Evolutionary conservation across 2,888 invertebrate genomes (phyloP).

Genomic region (Galerucella calmariensis): DNA sequence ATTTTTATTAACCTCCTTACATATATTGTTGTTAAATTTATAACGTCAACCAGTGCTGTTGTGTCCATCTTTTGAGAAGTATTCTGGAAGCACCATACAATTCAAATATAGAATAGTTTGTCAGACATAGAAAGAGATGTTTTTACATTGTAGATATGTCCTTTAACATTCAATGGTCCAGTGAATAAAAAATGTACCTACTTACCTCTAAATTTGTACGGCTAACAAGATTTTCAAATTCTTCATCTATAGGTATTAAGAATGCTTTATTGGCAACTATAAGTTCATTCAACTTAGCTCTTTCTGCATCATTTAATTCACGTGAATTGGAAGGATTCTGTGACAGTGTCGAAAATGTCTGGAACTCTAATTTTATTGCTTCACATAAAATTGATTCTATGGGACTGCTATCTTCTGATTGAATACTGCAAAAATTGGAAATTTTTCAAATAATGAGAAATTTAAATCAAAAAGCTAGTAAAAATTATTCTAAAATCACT

Average conservation of each 20-base stretch:
- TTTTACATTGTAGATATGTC: too few species aligned
- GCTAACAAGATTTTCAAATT: conserved; percentile 71
- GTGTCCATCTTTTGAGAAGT: conserved; percentile 58
- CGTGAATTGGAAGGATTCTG: conserved; percentile 71
- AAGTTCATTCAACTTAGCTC: conserved; percentile 84
- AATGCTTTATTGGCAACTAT: conserved; percentile 88
- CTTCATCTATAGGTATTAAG: conserved; percentile 85
- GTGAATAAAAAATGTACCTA: background rate
- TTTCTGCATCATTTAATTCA: conserved; percentile 83
- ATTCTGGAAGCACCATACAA: conserved; percentile 13
- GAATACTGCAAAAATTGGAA: conserved; percentile 60
- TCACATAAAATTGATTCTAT: conserved; percentile 87
- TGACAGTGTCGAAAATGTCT: conserved; percentile 71
- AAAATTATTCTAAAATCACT: too few species aligned
- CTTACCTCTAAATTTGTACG: conserved; percentile 21
- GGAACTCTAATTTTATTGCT: conserved; percentile 87
- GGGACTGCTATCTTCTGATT: conserved; percentile 72
- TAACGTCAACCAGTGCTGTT: conserved; percentile 81
- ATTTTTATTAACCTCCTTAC: conserved; percentile 87
- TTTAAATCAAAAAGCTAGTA: too few species aligned
- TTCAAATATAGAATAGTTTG: too few species aligned
- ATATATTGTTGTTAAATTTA: conserved; percentile 91
- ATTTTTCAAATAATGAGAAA: too few species aligned
- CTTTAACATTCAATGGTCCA: too few species aligned
- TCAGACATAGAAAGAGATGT: too few species aligned